These are phyloP conservation scores for Vidua macroura DNA, from an alignment of 2,113 vertebrate species.

Conservation along the genomic window DNA sequence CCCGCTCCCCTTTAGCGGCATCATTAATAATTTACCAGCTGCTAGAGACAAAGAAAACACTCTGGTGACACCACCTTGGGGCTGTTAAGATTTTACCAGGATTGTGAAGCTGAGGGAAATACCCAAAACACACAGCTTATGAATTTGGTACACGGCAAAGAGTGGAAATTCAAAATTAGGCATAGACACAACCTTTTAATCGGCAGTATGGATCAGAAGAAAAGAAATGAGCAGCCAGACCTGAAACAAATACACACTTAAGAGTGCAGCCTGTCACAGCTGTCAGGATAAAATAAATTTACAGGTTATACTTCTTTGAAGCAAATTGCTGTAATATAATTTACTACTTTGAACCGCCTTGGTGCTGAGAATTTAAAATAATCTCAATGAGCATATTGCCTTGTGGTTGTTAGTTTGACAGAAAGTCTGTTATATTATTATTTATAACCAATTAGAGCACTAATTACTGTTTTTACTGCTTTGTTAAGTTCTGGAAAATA, in stretches of 20 bases:
- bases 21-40: conserved; percentile 69
- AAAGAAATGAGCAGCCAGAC: background rate
- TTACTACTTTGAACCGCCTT: background rate
- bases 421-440: conserved; percentile 58
- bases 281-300: conserved; percentile 31
- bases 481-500: background rate
- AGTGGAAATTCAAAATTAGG: background rate
- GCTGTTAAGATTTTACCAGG: background rate
- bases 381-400: conserved; percentile 40
- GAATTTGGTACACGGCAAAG: background rate
- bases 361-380: conserved; percentile 4
- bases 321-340: conserved; percentile 38
- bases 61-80: background rate
- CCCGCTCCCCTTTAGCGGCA: background rate
- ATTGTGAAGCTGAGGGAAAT: background rate
- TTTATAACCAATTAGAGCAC: conserved; percentile 32
- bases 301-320: conserved; percentile 1
- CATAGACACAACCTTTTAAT: background rate
- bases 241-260: background rate
- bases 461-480: conserved; percentile 37
- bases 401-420: conserved; percentile 71
- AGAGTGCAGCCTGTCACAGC: conserved; percentile 23
- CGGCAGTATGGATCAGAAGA: background rate
- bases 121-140: background rate
- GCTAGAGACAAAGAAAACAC: conserved; percentile 64